Percentiles rank a stretch among this genome's conserved stretches.
These are phyloP conservation scores for Xerus inauris DNA, from an alignment of 2,113 vertebrate genomes.

Conservation along the genomic window DNA sequence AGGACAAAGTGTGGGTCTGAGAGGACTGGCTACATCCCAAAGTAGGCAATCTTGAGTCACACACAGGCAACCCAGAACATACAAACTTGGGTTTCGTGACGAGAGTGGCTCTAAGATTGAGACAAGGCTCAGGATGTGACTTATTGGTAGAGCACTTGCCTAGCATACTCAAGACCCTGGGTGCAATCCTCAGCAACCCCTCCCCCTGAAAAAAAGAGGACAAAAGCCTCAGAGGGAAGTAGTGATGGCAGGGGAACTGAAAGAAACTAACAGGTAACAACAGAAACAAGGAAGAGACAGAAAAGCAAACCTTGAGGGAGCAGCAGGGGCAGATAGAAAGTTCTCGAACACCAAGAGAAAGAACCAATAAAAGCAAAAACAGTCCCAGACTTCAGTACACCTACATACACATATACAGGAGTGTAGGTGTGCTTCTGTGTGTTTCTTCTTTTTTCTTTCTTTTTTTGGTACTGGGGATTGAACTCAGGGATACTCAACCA, in stretches of 20 bases:
- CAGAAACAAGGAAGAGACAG: not conserved
- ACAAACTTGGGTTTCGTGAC: not conserved
- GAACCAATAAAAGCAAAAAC: not conserved
- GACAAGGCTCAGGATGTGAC: not conserved
- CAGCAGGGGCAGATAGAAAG: not conserved
- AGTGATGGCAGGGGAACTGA: not conserved
- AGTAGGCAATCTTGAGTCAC: not conserved
- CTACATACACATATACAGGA: rapidly evolving
- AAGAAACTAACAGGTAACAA: constrained; percentile 6
- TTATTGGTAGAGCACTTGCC: too few relatives aligned
- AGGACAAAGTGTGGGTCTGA: not conserved
- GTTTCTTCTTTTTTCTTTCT: too few relatives aligned
- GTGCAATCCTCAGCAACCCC: too few relatives aligned
- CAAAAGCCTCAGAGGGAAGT: not conserved
- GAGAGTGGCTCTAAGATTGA: not conserved
- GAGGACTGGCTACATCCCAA: not conserved
- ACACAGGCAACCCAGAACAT: not conserved
- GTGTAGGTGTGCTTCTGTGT: not conserved
- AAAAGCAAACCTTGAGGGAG: not conserved
- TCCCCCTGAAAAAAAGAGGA: not conserved
- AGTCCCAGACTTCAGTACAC: not conserved
- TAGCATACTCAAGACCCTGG: too few relatives aligned
- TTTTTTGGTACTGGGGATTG: too few relatives aligned
- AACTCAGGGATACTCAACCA: too few relatives aligned
- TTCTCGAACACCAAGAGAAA: not conserved